phyloP scores from a whole-genome alignment of 53 echinoderm and acorn worm species.

The Actinopyga echinites region DNA sequence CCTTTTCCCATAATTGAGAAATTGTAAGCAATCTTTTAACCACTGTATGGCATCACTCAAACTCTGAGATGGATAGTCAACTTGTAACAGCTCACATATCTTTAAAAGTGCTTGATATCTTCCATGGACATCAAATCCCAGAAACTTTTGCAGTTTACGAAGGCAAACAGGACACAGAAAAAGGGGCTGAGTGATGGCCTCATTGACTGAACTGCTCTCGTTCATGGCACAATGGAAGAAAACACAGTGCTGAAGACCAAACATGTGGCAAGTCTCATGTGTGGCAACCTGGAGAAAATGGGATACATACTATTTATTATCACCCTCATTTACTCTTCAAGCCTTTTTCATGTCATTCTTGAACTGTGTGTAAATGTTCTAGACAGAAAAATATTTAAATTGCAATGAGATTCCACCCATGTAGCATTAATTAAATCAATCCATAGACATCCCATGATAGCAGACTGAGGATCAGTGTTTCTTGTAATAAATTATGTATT shows the following conservation, averaged over 20 bases:
- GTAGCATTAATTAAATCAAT: too few relatives aligned
- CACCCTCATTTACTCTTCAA: neutral
- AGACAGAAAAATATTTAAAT: too few relatives aligned
- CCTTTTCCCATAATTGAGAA: constrained; percentile 6
- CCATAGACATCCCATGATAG: too few relatives aligned
- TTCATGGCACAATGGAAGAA: constrained; percentile 97
- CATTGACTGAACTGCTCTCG: constrained; percentile 70
- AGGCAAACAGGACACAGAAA: constrained; percentile 93
- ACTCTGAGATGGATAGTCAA: constrained; percentile 58
- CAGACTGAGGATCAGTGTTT: too few relatives aligned
- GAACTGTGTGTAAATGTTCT: neutral
- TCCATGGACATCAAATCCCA: constrained; percentile 65
- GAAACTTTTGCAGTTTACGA: constrained; percentile 83
- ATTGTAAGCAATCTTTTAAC: constrained; percentile 61
- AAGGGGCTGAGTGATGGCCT: constrained; percentile 80
- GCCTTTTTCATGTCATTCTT: neutral
- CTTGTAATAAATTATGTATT: too few relatives aligned
- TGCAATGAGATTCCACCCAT: too few relatives aligned
- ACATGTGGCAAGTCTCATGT: constrained; percentile 88
- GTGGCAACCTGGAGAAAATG: constrained; percentile 70
- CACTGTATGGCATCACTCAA: constrained; percentile 55
- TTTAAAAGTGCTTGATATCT: constrained; percentile 61
- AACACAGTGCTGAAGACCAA: constrained; percentile 88
- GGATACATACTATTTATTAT: neutral
- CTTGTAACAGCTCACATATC: constrained; percentile 59